Base-by-base conservation (phyloP, 2,888 invertebrate genomes). In the Orchestes rusci region DNA sequence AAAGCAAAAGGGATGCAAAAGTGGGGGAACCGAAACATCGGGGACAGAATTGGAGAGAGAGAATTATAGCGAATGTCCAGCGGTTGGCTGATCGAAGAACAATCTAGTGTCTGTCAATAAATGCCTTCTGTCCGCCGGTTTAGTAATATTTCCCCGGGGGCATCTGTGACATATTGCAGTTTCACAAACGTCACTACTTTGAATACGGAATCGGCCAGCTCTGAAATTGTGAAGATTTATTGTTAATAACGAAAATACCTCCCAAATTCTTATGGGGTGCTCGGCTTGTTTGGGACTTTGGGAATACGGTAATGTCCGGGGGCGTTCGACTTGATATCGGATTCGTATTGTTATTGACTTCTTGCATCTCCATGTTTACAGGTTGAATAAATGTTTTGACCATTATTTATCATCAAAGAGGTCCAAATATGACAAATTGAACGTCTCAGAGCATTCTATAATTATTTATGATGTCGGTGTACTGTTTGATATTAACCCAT, bases 101-200 rank as follows among this genome's bases (percentile, higher is more conserved):
- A 66, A 68, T 68, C 66, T 65, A 65, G 61, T 62, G 59, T 59
- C 65, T 68, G 66, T 67, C 68, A 66, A 68, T 67, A 68, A 68
- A 68, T 61, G 63, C 61, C 61, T 59, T 56, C 58, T 57, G 62
- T 59, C 61, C 62, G 56, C 59, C 61, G 56, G 53, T 55, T 58
- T 59, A 59, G 64, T 67, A 67, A 68, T 67, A 67, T 67, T 67
- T 68, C 67, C 68, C 68, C 52, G 63, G 61, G 64, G 59, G 56
- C 57, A 57, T 53, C 55, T 53, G 59, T 62, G 60, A 62, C 62
- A 61, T 65, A 67, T 67, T 64, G 64, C 63, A 63, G 61, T 65
- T 65, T 65, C 63, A 56, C 63, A 59, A 61, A 58, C 56, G 56
- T 56, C 56, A 47, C 49, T 56, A 57, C 59, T 59, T 58, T 58